Conservation (phyloP, 2,113 vertebrate species). For the Elgaria multicarinata region DNA sequence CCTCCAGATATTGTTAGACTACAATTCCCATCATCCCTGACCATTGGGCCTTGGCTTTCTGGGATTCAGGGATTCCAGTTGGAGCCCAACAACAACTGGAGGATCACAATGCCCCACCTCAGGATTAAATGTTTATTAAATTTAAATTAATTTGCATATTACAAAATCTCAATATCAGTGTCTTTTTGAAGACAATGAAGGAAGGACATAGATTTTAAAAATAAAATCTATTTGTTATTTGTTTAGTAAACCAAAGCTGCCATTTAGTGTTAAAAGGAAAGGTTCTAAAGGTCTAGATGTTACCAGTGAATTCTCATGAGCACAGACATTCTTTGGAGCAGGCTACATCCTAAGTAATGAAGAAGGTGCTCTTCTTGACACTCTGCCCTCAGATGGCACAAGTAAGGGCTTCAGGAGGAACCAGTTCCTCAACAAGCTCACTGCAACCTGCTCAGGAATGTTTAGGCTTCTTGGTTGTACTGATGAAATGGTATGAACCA, state of each 20-base stretch:
- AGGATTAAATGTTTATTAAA: not conserved
- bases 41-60: too few relatives aligned
- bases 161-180: not conserved
- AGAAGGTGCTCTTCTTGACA: not conserved
- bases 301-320: not conserved
- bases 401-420: not conserved
- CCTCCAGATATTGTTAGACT: too few relatives aligned
- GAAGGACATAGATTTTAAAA: not conserved
- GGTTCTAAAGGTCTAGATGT: not conserved
- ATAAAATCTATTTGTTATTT: not conserved
- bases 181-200: not conserved
- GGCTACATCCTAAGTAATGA: not conserved
- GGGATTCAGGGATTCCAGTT: too few relatives aligned
- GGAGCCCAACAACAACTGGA: too few relatives aligned
- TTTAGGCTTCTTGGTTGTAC: not conserved
- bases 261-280: not conserved
- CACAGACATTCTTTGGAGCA: not conserved
- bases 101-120: too few relatives aligned
- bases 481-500: not conserved
- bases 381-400: not conserved
- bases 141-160: not conserved
- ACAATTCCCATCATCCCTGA: too few relatives aligned
- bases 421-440: not conserved
- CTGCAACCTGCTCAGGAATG: not conserved
- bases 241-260: not conserved